Conservation (phyloP, 2,797 vertebrate genomes). For the Cynopterus sphinx region DNA sequence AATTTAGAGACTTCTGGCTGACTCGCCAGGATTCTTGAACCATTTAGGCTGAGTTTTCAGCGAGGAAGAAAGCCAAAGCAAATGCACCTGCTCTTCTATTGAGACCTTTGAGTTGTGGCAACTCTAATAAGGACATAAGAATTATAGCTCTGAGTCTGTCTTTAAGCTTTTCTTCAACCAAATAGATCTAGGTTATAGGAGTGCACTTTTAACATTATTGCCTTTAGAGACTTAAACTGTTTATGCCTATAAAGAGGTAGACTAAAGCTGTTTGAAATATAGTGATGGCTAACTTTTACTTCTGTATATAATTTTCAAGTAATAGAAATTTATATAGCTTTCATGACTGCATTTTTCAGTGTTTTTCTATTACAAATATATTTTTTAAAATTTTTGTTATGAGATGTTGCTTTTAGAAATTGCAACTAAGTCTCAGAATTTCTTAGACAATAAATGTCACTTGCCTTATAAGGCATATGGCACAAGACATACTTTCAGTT, state of each 20-base stretch:
- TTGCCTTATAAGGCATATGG: background rate
- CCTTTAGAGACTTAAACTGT: background rate
- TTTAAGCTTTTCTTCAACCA: background rate
- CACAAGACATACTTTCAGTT: background rate
- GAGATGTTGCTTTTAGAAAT: background rate
- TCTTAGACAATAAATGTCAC: conserved; percentile 35
- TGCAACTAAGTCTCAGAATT: background rate
- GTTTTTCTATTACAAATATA: background rate
- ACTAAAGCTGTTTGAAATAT: background rate
- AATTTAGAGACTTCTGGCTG: background rate
- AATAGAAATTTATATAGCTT: background rate
- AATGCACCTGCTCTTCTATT: background rate
- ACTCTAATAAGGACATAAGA: background rate
- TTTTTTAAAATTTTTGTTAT: background rate
- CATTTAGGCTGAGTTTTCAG: background rate
- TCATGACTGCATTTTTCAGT: background rate
- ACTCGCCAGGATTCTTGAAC: background rate
- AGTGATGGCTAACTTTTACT: background rate
- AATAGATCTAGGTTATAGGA: background rate
- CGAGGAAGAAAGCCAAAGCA: background rate
- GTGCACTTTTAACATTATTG: background rate
- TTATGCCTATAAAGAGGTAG: background rate
- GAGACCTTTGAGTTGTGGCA: background rate
- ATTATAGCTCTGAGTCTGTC: background rate
- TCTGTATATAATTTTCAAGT: background rate